Base-by-base conservation (phyloP, 1,140 invertebrate genomes). In the Pseudomyrmex flavicornis region DNA sequence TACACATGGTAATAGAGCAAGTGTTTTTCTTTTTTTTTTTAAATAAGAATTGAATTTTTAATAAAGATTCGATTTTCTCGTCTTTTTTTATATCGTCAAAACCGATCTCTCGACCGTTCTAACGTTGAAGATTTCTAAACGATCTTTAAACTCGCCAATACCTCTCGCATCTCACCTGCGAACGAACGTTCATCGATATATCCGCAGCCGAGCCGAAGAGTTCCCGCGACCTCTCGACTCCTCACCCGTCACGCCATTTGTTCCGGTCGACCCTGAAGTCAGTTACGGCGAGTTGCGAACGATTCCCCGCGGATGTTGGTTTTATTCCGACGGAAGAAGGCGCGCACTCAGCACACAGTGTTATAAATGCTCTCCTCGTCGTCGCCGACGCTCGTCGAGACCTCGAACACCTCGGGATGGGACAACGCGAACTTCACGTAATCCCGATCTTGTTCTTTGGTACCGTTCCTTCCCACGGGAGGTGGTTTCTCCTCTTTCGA, bases 331-430 rank as follows among this genome's bases (percentile, higher is more conserved):
- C 35, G 12, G 26, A 48, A 62, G 10, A 15, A 56, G 9, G 20
- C 22, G 68, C 26, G 46, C 17, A 44, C 17, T 94, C 87, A 94
- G 72, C 93, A 92, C 52, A 94, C 93, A 1, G 93, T 93, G 69
- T 94, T 94, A 65, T 94, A 94, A 86, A 94, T 94, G 7, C 89
- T 90, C 44, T 94, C 93, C 15, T 93, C 93, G 5, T 94, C 93
- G 2, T 92, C 92, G 20, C 89, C 90, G 8, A 35, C 68, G 35
- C 85, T 91, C 44, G 77, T 82, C n/a, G 87, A 91, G 15, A 92
- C 15, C 15, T 90, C 89, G 2, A 88, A 90, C 1, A 86, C 80
- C 62, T 93, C 91, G 7, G 91, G 85, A 15, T 92, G 92, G 2
- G 92, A 80, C 26, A 75, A 59, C 1, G 92, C 88, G 7, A 94